Evolutionary conservation across 2,797 vertebrate genomes (phyloP), one percentile per base, ranked within the genome.

Genomic region (Alca torda): DNA sequence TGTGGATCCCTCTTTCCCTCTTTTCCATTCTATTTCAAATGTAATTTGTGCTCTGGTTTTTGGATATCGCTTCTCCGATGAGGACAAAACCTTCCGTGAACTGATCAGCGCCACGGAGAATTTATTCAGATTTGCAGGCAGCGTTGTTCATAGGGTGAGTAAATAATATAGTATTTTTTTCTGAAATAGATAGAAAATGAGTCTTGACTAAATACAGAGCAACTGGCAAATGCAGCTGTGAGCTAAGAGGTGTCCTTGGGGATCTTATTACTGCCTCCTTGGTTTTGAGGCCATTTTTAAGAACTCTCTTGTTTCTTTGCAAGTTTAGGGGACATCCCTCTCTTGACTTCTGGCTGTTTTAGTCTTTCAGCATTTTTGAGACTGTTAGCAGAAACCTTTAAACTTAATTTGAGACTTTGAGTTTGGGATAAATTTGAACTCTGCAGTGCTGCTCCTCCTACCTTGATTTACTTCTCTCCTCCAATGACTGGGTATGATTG

Each of bases 1-100:
- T 18, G 82, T 96, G 93, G 89, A 96, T 92, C 95, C 94, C 73
- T 94, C 63, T 45, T 95, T 97, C 51, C 68, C 67, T 77, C 96
- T 96, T 70, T 95, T 97, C 75, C 96, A 94, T 74, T 95, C 95
- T 83, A 91, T 97, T 92, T 97, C 95, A 87, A 96, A 94, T 64
- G 94, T 97, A n/a, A 96, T 95, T 82, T 96, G 93, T 87, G 94
- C 91, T 83, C 11, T 97, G 63, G 89, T 96, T 74, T 97, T 96
- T 91, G 93, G 94, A 87, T 97, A 97, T 89, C 89, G 89, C 64
- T 97, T 97, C 68, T 91, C 93, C 83, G 82, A 95, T 70, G 93
- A 93, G 19, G 95, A 96, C 60, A 67, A 96, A 94, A 95, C 78
- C 64, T 95, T 97, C 64, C 93, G 60, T 41, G 93, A 96, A 63